Conservation (phyloP, 1,140 invertebrate genomes). For the Drosophila pachea region DNA sequence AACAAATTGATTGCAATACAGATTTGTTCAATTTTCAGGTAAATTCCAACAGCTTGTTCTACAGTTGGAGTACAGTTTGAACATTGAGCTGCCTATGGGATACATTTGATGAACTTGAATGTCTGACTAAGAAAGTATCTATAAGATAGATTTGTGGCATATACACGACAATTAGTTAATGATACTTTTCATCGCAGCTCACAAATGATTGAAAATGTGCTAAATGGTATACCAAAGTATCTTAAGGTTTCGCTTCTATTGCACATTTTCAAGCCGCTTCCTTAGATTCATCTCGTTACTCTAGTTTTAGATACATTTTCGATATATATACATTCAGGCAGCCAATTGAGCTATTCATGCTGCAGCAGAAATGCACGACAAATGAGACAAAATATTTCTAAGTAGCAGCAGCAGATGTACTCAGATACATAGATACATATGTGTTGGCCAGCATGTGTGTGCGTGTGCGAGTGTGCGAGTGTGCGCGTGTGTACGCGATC, state of each 20-base stretch:
- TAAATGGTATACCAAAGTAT: no score
- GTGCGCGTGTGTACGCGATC: slow-evolving; percentile 60
- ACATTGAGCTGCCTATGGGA: no score
- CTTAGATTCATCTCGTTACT: no score
- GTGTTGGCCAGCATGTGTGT: neutral
- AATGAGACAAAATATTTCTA: slow-evolving; percentile 46
- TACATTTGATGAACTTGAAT: no score
- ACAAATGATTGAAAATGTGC: no score
- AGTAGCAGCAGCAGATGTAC: slow-evolving; percentile 52
- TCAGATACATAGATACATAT: slow-evolving; percentile 8
- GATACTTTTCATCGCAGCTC: no score
- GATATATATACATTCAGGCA: neutral
- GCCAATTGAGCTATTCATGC: slow-evolving; percentile 30
- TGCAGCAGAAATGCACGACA: slow-evolving; percentile 39
- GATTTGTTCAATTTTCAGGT: slow-evolving; percentile 13
- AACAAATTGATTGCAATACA: slow-evolving; percentile 60
- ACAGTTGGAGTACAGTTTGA: no score
- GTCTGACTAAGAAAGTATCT: no score
- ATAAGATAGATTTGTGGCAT: no score
- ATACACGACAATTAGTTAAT: no score
- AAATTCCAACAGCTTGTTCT: neutral
- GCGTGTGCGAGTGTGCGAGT: slow-evolving; percentile 20
- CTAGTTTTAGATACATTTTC: slow-evolving; percentile 5
- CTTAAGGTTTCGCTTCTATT: no score
- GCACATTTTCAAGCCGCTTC: no score